Conservation (phyloP, 2,113 vertebrate genomes). For the Dasyurus viverrinus region DNA sequence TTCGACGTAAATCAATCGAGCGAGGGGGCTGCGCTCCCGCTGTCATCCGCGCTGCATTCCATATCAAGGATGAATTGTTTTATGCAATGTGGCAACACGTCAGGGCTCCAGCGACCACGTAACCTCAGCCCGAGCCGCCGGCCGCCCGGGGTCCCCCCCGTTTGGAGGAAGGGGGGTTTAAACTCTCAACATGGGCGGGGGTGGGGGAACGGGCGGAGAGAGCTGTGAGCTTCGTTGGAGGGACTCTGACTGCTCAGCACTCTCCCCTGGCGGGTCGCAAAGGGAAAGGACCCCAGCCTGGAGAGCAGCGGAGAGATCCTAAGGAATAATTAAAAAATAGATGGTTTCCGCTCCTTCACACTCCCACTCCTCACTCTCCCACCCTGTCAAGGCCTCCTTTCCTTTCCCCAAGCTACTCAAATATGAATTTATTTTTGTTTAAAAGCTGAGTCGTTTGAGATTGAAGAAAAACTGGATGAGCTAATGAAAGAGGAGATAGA, state of each 20-base stretch:
- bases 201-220: conserved; percentile 48
- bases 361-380: conserved; percentile 40
- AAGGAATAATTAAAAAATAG: conserved; percentile 57
- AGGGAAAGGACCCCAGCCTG: conserved; percentile 27
- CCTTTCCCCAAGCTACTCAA: conserved; percentile 63
- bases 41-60: conserved; percentile 87
- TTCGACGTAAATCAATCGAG: conserved; percentile 94
- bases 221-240: conserved; percentile 59
- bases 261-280: conserved; percentile 67
- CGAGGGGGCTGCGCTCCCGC: conserved; percentile 87
- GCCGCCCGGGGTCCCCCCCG: conserved; percentile 36
- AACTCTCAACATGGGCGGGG: conserved; percentile 40
- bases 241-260: conserved; percentile 71
- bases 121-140: conserved; percentile 77
- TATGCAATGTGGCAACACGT: conserved; percentile 86
- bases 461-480: conserved; percentile 22
- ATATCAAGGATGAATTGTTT: conserved; percentile 89
- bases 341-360: conserved; percentile 14
- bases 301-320: conserved; percentile 32
- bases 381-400: conserved; percentile 58
- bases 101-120: conserved; percentile 81
- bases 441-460: conserved; percentile 58
- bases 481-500: conserved; percentile 3
- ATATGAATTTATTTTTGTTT: conserved; percentile 69
- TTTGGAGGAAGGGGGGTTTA: conserved; percentile 46